phyloP scores from a whole-genome alignment of 2,888 invertebrate genomes.

The Myathropa florea region DNA sequence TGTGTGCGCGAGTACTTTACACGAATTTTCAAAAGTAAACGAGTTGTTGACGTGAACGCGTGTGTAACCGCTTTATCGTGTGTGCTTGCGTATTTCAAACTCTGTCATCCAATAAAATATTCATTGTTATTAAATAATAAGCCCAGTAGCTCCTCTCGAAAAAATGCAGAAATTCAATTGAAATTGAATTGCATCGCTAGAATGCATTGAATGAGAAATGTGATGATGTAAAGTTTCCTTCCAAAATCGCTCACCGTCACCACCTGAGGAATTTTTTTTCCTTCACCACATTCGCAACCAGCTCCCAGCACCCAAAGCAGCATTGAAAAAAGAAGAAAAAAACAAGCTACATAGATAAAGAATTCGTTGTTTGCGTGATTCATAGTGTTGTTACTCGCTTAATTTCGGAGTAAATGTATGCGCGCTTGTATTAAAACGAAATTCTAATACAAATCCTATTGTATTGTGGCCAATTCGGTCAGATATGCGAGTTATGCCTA shows the following conservation, averaged over 20 bases:
- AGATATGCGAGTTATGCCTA: not conserved
- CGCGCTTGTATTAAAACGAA: not conserved
- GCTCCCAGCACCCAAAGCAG: constrained; percentile 27
- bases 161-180: constrained; percentile 25
- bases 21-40: constrained; percentile 72
- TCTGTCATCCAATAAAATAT: constrained; percentile 30
- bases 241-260: constrained; percentile 44
- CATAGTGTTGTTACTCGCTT: constrained; percentile 23
- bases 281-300: constrained; percentile 53
- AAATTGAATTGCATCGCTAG: constrained; percentile 8
- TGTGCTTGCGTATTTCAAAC: constrained; percentile 44
- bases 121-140: constrained; percentile 14
- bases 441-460: constrained; percentile 3
- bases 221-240: constrained; percentile 26
- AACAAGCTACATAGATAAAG: constrained; percentile 32
- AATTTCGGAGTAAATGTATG: not conserved
- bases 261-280: constrained; percentile 63
- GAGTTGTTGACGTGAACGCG: constrained; percentile 74
- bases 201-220: not conserved
- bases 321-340: constrained; percentile 7
- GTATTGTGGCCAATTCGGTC: not conserved
- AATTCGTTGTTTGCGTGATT: constrained; percentile 59
- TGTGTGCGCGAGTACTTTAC: constrained; percentile 43
- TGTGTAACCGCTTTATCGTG: constrained; percentile 61
- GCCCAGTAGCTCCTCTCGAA: not conserved